Evolutionary conservation across 2,797 vertebrate genomes (phyloP).

Genomic region (Enteromius fasciolatus): DNA sequence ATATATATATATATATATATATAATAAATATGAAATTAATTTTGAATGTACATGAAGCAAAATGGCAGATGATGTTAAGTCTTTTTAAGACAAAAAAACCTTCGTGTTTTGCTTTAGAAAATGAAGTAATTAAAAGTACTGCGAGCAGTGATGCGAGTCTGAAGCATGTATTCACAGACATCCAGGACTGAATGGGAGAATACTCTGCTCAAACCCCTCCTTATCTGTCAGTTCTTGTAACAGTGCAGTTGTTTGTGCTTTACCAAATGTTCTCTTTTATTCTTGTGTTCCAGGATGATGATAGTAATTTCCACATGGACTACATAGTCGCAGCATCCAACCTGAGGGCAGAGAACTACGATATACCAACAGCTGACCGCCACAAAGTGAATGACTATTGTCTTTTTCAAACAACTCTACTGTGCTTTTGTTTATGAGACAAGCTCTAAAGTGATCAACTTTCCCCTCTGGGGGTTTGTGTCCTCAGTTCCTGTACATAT

Average conservation of each 20-base stretch:
- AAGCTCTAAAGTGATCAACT: slow-evolving; percentile 18
- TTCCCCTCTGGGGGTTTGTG: neutral
- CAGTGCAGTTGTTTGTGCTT: slow-evolving; percentile 13
- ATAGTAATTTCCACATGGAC: slow-evolving; percentile 83
- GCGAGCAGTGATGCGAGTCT: neutral
- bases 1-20: too few relatives aligned
- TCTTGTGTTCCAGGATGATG: slow-evolving; percentile 78
- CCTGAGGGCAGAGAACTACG: slow-evolving; percentile 87
- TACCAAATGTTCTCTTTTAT: neutral
- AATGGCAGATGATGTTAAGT: neutral
- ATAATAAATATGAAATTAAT: neutral
- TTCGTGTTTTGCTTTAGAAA: neutral
- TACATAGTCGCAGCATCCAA: slow-evolving; percentile 85
- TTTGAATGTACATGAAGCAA: neutral
- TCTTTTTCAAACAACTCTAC: neutral
- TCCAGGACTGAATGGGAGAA: neutral
- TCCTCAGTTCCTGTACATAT: neutral
- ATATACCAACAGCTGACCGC: slow-evolving; percentile 76
- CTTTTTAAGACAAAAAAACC: too few relatives aligned
- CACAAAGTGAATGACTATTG: slow-evolving; percentile 73
- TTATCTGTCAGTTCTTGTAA: neutral
- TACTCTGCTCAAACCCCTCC: neutral
- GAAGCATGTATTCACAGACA: neutral
- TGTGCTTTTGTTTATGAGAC: slow-evolving; percentile 28
- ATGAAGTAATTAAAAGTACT: neutral